Evolutionary conservation across 2,888 invertebrate genomes (phyloP).

Genomic region (Megastigmus dorsalis): DNA sequence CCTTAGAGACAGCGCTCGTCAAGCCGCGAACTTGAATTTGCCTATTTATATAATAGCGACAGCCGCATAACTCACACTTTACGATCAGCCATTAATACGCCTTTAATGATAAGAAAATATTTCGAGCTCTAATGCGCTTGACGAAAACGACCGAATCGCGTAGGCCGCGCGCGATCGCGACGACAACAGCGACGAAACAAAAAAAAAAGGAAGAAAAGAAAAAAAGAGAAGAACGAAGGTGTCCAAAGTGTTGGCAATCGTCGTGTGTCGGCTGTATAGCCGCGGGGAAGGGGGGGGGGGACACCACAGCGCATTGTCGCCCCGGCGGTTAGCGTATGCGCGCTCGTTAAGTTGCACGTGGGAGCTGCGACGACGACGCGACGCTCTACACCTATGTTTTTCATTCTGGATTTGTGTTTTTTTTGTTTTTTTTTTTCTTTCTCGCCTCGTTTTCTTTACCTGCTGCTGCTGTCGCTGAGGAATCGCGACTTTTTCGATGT

Average conservation of each 20-base stretch:
- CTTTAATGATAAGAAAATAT: constrained; percentile 39
- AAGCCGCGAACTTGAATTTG: too few relatives aligned
- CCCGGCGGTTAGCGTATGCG: too few relatives aligned
- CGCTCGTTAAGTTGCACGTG: constrained; percentile 60
- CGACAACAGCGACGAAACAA: too few relatives aligned
- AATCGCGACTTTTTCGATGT: neutral
- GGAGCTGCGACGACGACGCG: constrained; percentile 58
- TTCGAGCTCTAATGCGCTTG: constrained; percentile 11
- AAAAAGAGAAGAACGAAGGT: too few relatives aligned
- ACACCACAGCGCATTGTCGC: constrained; percentile 8
- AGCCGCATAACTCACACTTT: constrained; percentile 17
- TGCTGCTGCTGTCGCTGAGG: neutral
- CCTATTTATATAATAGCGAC: neutral
- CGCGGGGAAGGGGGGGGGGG: too few relatives aligned
- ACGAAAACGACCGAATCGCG: constrained; percentile 28
- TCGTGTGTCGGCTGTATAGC: too few relatives aligned
- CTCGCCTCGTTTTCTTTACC: neutral
- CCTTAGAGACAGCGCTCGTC: too few relatives aligned
- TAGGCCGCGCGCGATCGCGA: neutral
- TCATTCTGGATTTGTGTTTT: constrained; percentile 51
- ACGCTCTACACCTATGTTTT: constrained; percentile 53
- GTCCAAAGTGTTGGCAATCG: constrained; percentile 12
- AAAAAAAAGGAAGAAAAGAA: too few relatives aligned
- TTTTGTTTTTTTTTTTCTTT: too few relatives aligned
- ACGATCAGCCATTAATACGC: constrained; percentile 44